phyloP scores from a whole-genome alignment of 2,797 vertebrate species.

The Diplodus sargus region DNA sequence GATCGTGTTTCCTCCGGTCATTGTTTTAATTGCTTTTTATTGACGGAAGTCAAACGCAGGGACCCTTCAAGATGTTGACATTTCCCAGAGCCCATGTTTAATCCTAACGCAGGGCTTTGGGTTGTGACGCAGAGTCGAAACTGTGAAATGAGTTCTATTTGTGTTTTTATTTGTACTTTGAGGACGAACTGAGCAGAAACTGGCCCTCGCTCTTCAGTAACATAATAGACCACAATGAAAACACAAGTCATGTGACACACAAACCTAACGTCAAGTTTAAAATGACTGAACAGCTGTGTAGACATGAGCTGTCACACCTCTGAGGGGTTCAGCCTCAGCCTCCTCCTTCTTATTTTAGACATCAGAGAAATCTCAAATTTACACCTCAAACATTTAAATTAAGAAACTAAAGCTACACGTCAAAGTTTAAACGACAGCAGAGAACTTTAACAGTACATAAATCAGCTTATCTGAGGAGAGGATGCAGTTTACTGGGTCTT shows the following conservation, averaged over 20 bases:
- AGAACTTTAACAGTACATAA: neutral
- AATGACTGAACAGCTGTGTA: neutral
- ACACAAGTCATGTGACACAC: too few relatives aligned
- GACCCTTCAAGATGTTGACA: neutral
- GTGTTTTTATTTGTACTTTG: neutral
- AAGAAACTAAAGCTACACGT: neutral
- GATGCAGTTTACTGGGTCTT: neutral
- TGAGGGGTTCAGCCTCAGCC: neutral
- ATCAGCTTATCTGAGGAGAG: neutral
- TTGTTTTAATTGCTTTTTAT: slow-evolving; percentile 37
- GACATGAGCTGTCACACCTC: neutral
- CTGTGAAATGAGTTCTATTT: neutral
- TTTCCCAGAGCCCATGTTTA: slow-evolving; percentile 10
- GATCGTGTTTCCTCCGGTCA: neutral
- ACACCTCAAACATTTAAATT: neutral
- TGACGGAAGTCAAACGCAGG: slow-evolving; percentile 5
- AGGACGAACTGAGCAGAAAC: neutral
- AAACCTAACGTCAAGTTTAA: neutral
- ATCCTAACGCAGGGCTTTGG: neutral
- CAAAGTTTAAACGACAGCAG: slow-evolving; percentile 3
- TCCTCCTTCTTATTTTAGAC: neutral
- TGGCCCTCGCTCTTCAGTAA: too few relatives aligned
- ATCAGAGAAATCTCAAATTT: neutral
- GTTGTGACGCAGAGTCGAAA: neutral
- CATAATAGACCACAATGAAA: too few relatives aligned